phyloP scores from a whole-genome alignment of 2,113 vertebrate genomes.

The Catharus bicknelli region DNA sequence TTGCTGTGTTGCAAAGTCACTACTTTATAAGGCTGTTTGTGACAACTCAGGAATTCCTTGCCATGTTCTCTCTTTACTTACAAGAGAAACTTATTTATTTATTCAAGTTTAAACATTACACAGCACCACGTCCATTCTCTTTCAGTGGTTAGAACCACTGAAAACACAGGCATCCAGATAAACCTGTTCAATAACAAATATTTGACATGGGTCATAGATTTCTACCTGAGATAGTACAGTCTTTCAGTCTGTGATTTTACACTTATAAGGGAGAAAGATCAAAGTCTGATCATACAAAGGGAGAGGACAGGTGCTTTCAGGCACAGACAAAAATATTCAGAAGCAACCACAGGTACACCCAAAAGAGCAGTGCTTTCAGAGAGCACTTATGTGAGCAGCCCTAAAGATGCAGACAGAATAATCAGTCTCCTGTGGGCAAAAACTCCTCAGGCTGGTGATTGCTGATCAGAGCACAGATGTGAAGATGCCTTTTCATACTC shows the following conservation, averaged over 20 bases:
- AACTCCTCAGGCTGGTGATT: not conserved
- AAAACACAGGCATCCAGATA: not conserved
- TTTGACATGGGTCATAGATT: not conserved
- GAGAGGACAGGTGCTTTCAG: not conserved
- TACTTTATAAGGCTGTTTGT: not conserved
- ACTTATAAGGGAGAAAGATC: not conserved
- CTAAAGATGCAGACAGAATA: not conserved
- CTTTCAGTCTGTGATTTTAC: not conserved
- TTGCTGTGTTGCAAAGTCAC: not conserved
- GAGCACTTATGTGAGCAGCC: not conserved
- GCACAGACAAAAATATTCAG: not conserved
- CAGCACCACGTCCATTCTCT: not conserved
- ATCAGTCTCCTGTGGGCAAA: not conserved
- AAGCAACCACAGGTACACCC: not conserved
- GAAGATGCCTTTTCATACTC: not conserved
- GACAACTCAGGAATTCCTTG: not conserved
- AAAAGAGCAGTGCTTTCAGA: not conserved
- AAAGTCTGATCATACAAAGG: not conserved
- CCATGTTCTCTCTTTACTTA: not conserved
- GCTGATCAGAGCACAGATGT: not conserved
- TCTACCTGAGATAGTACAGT: not conserved
- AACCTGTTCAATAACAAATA: slow-evolving; percentile 19
- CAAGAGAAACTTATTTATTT: slow-evolving; percentile 2
- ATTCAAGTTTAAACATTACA: slow-evolving; percentile 30
- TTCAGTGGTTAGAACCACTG: not conserved